Percentiles rank a stretch among this genome's conserved stretches.
phyloP scores from a whole-genome alignment of 2,888 invertebrate species.

The Rhagonycha fulva region DNA sequence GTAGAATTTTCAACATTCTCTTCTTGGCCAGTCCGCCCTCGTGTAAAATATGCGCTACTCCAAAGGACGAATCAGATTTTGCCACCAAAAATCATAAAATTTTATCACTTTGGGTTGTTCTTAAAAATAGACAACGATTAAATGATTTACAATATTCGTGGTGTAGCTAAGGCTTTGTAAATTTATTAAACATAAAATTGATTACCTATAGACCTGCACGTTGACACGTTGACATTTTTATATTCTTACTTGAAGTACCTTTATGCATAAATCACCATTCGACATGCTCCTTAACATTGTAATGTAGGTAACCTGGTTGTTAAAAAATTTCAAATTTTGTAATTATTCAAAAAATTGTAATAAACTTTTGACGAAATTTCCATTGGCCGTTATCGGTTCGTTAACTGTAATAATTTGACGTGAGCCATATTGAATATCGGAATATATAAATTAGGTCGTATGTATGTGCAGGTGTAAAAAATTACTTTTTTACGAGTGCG shows the following conservation, averaged over 20 bases:
- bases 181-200: not conserved
- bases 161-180: not conserved
- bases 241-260: not conserved
- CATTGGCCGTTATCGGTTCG: not conserved
- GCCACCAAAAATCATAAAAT: not conserved
- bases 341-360: not conserved
- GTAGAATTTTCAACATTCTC: too few species aligned
- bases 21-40: too few species aligned
- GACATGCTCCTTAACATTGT: not conserved
- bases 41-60: not conserved
- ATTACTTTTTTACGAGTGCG: conserved; percentile 23
- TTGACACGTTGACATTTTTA: not conserved
- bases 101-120: not conserved
- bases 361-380: not conserved
- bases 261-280: not conserved
- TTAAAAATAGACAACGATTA: not conserved
- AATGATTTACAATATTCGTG: not conserved
- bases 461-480: conserved; percentile 7
- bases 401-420: not conserved
- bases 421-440: not conserved
- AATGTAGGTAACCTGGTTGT: not conserved
- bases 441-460: conserved; percentile 3
- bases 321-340: not conserved
- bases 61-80: not conserved
- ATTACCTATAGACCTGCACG: not conserved